Evolutionary conservation across 92 coral and sea anemone species (phyloP).

Genomic region (Actinernus sp.): DNA sequence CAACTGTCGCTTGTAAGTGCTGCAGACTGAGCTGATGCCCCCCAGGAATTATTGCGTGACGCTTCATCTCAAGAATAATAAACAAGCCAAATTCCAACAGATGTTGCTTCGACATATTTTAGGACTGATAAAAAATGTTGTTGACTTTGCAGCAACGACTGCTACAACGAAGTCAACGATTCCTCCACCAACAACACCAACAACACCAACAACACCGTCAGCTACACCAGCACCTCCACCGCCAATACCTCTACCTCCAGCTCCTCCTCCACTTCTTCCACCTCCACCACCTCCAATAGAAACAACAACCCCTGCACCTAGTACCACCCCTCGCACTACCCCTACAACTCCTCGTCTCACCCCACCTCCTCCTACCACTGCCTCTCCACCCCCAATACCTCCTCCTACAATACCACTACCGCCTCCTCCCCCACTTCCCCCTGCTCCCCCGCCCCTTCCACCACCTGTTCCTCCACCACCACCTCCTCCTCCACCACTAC

Average conservation of each 20-base stretch:
- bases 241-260: constrained; percentile 17
- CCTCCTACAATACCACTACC: constrained; percentile 18
- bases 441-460: constrained; percentile 12
- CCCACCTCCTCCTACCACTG: constrained; percentile 7
- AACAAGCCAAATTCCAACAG: too few species aligned
- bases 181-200: constrained; percentile 17
- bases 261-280: constrained; percentile 21
- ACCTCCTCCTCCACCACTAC: constrained; percentile 36
- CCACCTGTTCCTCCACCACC: constrained; percentile 36
- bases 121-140: too few species aligned
- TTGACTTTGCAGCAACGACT: constrained; percentile 13
- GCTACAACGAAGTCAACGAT: constrained; percentile 12
- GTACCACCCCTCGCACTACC: constrained; percentile 1
- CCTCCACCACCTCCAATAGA: constrained; percentile 25
- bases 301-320: not conserved
- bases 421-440: constrained; percentile 22
- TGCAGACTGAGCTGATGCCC: too few species aligned
- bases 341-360: constrained; percentile 9
- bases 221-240: constrained; percentile 41
- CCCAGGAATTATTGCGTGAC: too few species aligned
- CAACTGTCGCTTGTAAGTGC: too few species aligned
- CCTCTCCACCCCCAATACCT: constrained; percentile 16
- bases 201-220: constrained; percentile 25
- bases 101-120: too few species aligned
- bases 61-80: too few species aligned